Conservation (phyloP, 2,888 invertebrate species). For the Alviniconcha strummeri region DNA sequence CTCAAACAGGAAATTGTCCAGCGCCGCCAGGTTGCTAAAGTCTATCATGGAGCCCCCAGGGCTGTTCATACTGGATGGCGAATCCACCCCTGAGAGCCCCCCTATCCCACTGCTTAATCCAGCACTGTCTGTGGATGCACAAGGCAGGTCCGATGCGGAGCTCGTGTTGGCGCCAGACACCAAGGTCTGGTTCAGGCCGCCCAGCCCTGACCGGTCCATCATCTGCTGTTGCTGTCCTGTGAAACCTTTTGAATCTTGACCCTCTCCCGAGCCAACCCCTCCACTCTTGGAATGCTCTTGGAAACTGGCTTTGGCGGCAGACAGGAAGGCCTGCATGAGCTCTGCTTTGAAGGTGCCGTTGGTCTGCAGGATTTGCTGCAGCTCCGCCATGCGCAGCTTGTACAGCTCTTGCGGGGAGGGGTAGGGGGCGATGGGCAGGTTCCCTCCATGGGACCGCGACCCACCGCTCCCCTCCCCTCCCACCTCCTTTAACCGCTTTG, state of each 20-base stretch:
- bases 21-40: constrained; percentile 26
- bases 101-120: background rate
- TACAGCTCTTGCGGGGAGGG: constrained; percentile 65
- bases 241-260: constrained; percentile 25
- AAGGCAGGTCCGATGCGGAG: background rate
- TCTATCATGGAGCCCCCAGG: constrained; percentile 27
- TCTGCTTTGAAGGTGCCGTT: constrained; percentile 66
- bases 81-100: background rate
- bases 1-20: constrained; percentile 33
- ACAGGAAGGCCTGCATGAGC: constrained; percentile 65
- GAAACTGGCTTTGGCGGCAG: constrained; percentile 64
- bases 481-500: constrained; percentile 71
- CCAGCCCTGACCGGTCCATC: background rate
- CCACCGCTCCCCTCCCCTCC: constrained; percentile 47
- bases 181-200: constrained; percentile 9
- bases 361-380: constrained; percentile 67
- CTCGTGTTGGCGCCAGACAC: background rate
- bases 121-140: background rate
- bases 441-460: constrained; percentile 46
- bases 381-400: constrained; percentile 68
- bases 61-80: constrained; percentile 31
- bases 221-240: background rate
- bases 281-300: constrained; percentile 54
- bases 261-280: constrained; percentile 39
- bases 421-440: constrained; percentile 69